Percentiles rank a stretch among this genome's conserved stretches.
These are phyloP conservation scores for Phymastichus coffea DNA, from an alignment of 1,140 invertebrate species.

Conservation along the genomic window DNA sequence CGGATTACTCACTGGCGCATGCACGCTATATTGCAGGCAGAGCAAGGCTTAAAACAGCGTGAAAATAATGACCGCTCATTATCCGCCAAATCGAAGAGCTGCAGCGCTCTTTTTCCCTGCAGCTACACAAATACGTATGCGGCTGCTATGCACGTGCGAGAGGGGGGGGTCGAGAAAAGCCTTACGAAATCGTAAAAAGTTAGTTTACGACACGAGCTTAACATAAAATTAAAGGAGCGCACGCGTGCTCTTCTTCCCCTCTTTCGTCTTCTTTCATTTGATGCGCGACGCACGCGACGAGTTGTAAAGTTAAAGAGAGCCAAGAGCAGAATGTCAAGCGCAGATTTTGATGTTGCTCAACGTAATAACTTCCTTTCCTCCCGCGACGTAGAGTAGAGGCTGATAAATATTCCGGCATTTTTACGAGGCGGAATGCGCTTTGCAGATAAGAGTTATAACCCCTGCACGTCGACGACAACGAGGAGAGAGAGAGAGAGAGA, in stretches of 20 bases:
- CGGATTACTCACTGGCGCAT: no score
- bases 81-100: not conserved
- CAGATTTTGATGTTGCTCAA: slow-evolving; percentile 9
- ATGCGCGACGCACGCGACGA: slow-evolving; percentile 5
- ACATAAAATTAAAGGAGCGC: slow-evolving; percentile 16
- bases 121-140: not conserved
- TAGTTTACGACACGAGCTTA: slow-evolving; percentile 16
- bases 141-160: not conserved
- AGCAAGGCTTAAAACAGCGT: not conserved
- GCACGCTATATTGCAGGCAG: no score
- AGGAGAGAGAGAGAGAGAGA: not conserved
- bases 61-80: slow-evolving; percentile 7
- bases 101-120: not conserved
- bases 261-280: slow-evolving; percentile 7
- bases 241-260: not conserved
- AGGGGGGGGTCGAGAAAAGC: not conserved
- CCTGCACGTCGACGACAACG: no score
- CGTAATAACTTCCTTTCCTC: slow-evolving; percentile 9
- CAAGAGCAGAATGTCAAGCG: slow-evolving; percentile 5
- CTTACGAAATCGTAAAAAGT: slow-evolving; percentile 22
- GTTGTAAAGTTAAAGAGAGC: not conserved
- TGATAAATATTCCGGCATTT: slow-evolving; percentile 20
- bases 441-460: slow-evolving; percentile 15
- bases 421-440: slow-evolving; percentile 8
- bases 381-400: not conserved